Evolutionary conservation across 2,797 vertebrate genomes (phyloP), one percentile per base, ranked within the genome.

Genomic region (Gobionotothen gibberifrons): DNA sequence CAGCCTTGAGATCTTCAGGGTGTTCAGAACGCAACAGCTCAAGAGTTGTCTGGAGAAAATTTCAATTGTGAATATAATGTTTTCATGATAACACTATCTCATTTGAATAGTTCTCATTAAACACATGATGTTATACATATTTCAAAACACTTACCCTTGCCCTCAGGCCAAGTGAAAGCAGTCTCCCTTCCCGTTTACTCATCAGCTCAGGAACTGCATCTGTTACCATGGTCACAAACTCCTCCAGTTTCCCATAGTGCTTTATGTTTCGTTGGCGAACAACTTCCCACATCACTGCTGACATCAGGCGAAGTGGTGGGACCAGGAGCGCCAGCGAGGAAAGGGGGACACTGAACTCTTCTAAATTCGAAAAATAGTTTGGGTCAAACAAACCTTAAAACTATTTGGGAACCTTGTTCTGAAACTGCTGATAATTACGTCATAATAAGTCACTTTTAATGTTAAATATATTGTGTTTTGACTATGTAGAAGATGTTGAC

Each of bases 231-330:
- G 89, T 92, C 70, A 97, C 93, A 74, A 97, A 96, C 76, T 96
- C 94, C 76, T 97, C 89, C 57, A 97, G 92, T 17, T 91, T 95
- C 22, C 95, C 95, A 65, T 96, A 97, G 39, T 96, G 93, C 69
- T 92, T 90, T 58, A 94, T 85, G 59, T 90, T 89, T 40, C 95
- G 90, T 74, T 90, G 82, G 40, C 92, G 90, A 0, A 97, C 87
- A 9, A 95, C 95, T 40, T 93, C 93, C 96, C 96, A 97, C 93
- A 94, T 89, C 49, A 96, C 96, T 0, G 96, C 96, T 0, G 94
- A 96, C 32, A 93, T 95, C 5, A 97, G 84, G 6, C 95, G 93
- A 3, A 97, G 78, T 0, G 95, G 91, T 0, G 94, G 93, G 49
- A 95, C 93, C 86, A 95, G 83, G 42, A 96, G 90, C 0, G 93